These are phyloP conservation scores for Orthosia gracilis DNA, from an alignment of 2,888 invertebrate genomes.

Conservation along the genomic window DNA sequence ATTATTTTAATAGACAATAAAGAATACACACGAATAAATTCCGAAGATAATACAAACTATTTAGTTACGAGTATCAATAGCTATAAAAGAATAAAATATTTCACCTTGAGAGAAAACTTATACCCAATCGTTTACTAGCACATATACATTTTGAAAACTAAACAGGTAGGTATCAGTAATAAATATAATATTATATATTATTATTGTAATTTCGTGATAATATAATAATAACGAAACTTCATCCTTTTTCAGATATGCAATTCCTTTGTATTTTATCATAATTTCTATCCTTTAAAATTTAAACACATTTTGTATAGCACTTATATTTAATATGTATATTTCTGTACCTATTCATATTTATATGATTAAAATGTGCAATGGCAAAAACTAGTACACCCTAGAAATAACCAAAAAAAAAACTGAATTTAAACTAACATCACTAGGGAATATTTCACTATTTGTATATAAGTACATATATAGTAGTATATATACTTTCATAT, in stretches of 20 bases:
- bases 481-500: constrained; percentile 38
- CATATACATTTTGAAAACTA: neutral
- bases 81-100: constrained; percentile 8
- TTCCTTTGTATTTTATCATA: neutral
- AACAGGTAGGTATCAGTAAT: neutral
- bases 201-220: neutral
- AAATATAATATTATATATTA: no score
- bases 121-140: neutral
- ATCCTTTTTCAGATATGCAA: neutral
- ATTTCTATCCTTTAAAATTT: neutral
- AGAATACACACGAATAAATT: constrained; percentile 26
- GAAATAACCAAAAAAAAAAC: constrained; percentile 12
- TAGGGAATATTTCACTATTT: constrained; percentile 45
- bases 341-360: neutral
- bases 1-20: constrained; percentile 63
- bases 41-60: constrained; percentile 18
- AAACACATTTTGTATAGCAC: neutral
- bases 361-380: neutral
- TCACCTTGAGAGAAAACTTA: constrained; percentile 1
- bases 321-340: neutral
- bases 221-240: neutral
- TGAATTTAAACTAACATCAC: constrained; percentile 8
- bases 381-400: constrained; percentile 9
- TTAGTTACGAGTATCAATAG: neutral
- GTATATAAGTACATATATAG: constrained; percentile 56